Percentiles rank a stretch among this genome's conserved stretches.
Conservation (phyloP, 2,888 invertebrate genomes). For the Rapana venosa region DNA sequence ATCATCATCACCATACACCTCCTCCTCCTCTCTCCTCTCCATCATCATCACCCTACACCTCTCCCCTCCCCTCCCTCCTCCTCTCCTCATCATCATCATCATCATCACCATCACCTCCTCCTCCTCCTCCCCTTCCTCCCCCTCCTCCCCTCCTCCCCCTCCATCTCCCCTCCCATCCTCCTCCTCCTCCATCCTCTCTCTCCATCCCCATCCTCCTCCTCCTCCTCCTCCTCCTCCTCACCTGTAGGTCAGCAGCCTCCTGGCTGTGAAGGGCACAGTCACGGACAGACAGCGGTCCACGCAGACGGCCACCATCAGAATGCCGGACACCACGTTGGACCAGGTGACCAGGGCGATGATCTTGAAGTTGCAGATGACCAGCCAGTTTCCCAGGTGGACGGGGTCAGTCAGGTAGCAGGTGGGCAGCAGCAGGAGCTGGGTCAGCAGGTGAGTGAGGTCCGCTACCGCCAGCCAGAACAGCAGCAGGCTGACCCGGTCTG, state of each 20-base stretch:
- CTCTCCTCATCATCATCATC: too few relatives aligned
- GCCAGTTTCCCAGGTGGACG: background rate
- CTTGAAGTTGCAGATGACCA: background rate
- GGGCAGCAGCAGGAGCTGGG: background rate
- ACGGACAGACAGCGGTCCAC: background rate
- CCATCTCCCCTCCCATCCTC: too few relatives aligned
- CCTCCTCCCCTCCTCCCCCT: background rate
- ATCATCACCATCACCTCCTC: too few relatives aligned
- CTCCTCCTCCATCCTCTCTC: too few relatives aligned
- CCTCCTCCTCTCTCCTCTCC: too few relatives aligned
- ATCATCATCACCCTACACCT: too few relatives aligned
- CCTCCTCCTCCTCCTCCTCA: background rate
- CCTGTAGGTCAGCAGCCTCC: background rate
- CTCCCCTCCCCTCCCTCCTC: too few relatives aligned
- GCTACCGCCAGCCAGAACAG: slow-evolving; percentile 14
- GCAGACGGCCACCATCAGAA: background rate
- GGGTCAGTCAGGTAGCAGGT: background rate
- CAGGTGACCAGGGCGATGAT: background rate
- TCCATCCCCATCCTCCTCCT: too few relatives aligned
- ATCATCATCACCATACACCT: too few relatives aligned
- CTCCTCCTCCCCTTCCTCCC: too few relatives aligned
- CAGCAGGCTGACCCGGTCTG: background rate
- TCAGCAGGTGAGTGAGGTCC: background rate
- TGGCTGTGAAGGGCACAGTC: background rate
- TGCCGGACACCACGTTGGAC: background rate